Evolutionary conservation across 2,113 vertebrate species (phyloP), one percentile per base, ranked within the genome.

Genomic region (Pseudorhombus dupliciocellatus): DNA sequence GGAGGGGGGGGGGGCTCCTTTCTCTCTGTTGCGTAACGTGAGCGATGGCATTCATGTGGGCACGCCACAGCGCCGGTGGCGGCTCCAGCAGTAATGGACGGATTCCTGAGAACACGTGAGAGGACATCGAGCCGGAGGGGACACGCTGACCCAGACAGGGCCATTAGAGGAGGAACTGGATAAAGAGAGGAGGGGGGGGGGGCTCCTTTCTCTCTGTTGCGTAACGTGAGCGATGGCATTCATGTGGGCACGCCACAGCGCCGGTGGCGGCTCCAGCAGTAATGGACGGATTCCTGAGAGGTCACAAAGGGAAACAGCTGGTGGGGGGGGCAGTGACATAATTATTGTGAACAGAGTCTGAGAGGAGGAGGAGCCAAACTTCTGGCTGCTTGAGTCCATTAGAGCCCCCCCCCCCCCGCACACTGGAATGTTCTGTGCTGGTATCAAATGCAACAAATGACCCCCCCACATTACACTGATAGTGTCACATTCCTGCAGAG

Each of bases 1-100:
- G 24, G 55, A 16, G 42, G 15, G 11, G 28, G 5, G 40, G 31
- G 30, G 18, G 37, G 40, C 10, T 71, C 40, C 66, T 67, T 64
- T 77, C 54, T 67, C 2, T 34, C 18, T 40, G 60, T 80, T 87
- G 77, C 26, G 61, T 80, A 85, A 85, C 7, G 53, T 0, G 21
- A 73, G 68, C 40, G 53, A 34, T 51, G 37, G 62, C 53, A 68
- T 80, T 86, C 70, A 80, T 46, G 53, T 22, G 55, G 70, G 52
- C 18, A 7, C 46, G 15, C 71, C 61, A 75, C 44, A 28, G 20
- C 2, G 81, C 87, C 66, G 21, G 9, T n/a, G 77, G 81, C 73
- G 12, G 26, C 59, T 66, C 46, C 20, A 8, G 50, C 7, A n/a
- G 31, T 88, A 88, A 88, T 88, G 83, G 79, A 77, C 0, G 37